A percentile compares a stretch with the other conserved stretches of the same genome.
These are phyloP conservation scores for Hybos culiciformis DNA, from an alignment of 2,888 invertebrate genomes.

Conservation along the genomic window DNA sequence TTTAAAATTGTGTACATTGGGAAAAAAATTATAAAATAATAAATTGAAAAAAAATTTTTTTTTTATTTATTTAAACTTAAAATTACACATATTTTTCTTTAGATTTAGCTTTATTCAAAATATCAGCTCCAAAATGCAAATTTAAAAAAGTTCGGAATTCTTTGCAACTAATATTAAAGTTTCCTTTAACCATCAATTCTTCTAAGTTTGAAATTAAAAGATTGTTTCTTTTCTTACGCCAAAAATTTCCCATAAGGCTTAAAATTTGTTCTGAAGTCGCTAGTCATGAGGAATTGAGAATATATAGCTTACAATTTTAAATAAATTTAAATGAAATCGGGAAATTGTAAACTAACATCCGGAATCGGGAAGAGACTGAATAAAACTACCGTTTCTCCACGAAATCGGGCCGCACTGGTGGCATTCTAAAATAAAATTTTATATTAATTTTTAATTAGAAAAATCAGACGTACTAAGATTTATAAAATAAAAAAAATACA, in stretches of 20 bases:
- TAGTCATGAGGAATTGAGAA: conserved; percentile 6
- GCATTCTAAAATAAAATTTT: no score
- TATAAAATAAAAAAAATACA: no score
- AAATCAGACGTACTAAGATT: no score
- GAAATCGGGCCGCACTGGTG: no score
- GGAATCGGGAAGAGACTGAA: no score
- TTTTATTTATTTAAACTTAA: background rate
- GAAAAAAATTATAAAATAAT: background rate
- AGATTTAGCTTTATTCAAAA: background rate
- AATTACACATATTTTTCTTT: background rate
- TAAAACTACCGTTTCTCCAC: no score
- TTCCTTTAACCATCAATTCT: conserved; percentile 6
- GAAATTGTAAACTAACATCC: no score
- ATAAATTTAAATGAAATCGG: no score
- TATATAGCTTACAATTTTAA: conserved; percentile 3
- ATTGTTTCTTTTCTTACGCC: conserved; percentile 4
- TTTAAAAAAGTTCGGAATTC: conserved; percentile 3
- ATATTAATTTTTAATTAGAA: no score
- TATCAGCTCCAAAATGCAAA: background rate
- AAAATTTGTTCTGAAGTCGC: background rate
- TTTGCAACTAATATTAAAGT: conserved; percentile 2
- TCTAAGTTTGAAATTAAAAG: conserved; percentile 4
- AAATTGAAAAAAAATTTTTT: background rate
- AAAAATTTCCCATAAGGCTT: conserved; percentile 4
- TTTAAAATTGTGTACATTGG: background rate